Evolutionary conservation across 1,140 invertebrate genomes (phyloP).

Genomic region (Drosophila gunungcola): DNA sequence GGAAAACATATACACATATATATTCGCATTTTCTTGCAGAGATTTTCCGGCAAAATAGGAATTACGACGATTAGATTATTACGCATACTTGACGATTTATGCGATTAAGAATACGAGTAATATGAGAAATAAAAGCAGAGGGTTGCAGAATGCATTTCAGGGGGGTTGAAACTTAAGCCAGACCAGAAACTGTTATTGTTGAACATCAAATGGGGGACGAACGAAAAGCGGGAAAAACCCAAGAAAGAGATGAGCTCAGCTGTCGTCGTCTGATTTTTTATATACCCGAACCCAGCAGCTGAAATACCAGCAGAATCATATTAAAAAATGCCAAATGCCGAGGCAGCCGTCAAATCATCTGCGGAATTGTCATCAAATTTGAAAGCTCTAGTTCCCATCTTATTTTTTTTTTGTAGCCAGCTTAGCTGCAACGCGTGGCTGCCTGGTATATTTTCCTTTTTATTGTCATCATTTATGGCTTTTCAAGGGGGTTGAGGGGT

Average conservation of each 20-base stretch:
- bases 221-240: neutral
- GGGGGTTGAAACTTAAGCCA: slow-evolving; percentile 24
- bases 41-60: slow-evolving; percentile 60
- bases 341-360: slow-evolving; percentile 79
- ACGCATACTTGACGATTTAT: slow-evolving; percentile 79
- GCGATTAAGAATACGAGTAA: slow-evolving; percentile 60
- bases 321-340: slow-evolving; percentile 80
- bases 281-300: slow-evolving; percentile 47
- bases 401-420: slow-evolving; percentile 11
- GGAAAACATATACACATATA: slow-evolving; percentile 9
- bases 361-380: slow-evolving; percentile 82
- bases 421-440: slow-evolving; percentile 79
- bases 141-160: slow-evolving; percentile 41
- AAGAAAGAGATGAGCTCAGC: slow-evolving; percentile 64
- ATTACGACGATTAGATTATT: slow-evolving; percentile 81
- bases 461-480: slow-evolving; percentile 55
- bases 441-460: slow-evolving; percentile 39
- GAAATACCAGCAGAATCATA: slow-evolving; percentile 69
- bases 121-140: slow-evolving; percentile 54
- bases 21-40: slow-evolving; percentile 48
- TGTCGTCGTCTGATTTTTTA: slow-evolving; percentile 53
- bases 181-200: slow-evolving; percentile 62
- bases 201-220: slow-evolving; percentile 14
- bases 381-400: slow-evolving; percentile 51
- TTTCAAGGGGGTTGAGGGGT: neutral